Base-by-base conservation (phyloP, 1,140 invertebrate genomes). In the Drosophila pallidifrons region DNA sequence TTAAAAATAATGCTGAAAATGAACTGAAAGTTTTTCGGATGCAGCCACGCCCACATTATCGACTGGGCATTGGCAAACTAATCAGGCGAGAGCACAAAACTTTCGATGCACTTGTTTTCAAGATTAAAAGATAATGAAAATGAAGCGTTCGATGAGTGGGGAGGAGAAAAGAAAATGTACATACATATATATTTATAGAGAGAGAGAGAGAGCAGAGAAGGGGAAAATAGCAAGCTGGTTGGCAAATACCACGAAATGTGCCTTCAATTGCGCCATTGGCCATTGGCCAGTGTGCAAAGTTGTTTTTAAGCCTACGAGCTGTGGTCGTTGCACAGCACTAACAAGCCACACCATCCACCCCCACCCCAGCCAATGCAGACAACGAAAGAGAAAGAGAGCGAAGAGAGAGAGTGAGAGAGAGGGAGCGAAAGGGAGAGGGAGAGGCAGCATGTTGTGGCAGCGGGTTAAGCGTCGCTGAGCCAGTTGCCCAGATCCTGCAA, bases 251-350 rank as follows among this genome's bases (percentile, higher is more conserved):
- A 60, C 65, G 51, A 35, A 74, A 51, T 45, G 81, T 25, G 41
- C 16, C 75, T 46, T 41, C 46, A 25, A 35, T 49, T 51, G 43
- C 55, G 46, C 46, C 60, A 60, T 32, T 25, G 30, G 47, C 32
- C 51, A 32, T 52, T 10, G 51, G 63, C 20, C 46, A 70, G 52
- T 69, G 58, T 63, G 67, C 66, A 81, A 77, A 81, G 75, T 79
- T 86, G 67, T 82, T 75, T 82, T 82, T 82, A 82, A 87, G 82
- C 82, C 83, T 80, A 83, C 82, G 64, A 75, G 63, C 58, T 49
- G 47, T 49, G 67, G 66, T 64, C 30, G 65, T 49, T 25, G 30
- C 57, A 54, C 58, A 46, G 20, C 54, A 49, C 38, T 55, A 47
- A 32, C 60, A 63, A 61, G 58, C 43, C 59, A 57, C 38, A 10